Base-by-base conservation (phyloP, 2,797 vertebrate genomes). In the Sebastes hubbsi region DNA sequence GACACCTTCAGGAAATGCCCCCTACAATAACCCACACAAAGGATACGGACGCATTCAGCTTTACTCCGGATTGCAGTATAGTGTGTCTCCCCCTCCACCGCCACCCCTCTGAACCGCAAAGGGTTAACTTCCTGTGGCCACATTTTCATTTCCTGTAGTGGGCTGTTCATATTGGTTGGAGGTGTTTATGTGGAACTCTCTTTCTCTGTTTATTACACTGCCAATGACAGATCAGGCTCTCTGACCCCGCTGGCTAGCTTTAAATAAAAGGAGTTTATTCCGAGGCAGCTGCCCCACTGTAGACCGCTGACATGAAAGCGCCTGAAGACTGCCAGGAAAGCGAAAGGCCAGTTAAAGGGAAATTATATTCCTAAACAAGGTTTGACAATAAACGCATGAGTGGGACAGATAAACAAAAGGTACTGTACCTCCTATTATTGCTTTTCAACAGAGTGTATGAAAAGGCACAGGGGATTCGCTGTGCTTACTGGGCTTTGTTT, bases 131-230 rank as follows among this genome's bases (percentile, higher is more conserved):
- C 92, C 92, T 82, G 85, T 89, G 85, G 90, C 89, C 88, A 91
- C 87, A 93, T 94, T 95, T 95, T 96, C 95, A 95, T 96, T 95
- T 96, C 94, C 95, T 94, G 94, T 92, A 89, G 93, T 94, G 92
- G 84, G 91, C 91, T 91, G 94, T 94, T 95, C 94, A 95, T 96
- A 95, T 95, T 94, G 90, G 91, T 89, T 90, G 88, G 89, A 88
- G 88, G 92, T 95, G 94, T 95, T 94, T 95, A 94, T 94, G 95
- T 93, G 94, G 90, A 94, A 93, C 91, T 93, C 91, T 94, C 91
- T 92, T 93, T 93, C 94, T 93, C 91, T 93, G 94, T 95, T 95
- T 96, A 95, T 95, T 95, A 95, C 94, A 94, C 93, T 93, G 92
- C 93, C 94, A 91, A 93, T 95, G 95, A 95, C 95, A 93, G 93